Conservation (phyloP, 2,888 invertebrate species). For the Cloeon dipterum region DNA sequence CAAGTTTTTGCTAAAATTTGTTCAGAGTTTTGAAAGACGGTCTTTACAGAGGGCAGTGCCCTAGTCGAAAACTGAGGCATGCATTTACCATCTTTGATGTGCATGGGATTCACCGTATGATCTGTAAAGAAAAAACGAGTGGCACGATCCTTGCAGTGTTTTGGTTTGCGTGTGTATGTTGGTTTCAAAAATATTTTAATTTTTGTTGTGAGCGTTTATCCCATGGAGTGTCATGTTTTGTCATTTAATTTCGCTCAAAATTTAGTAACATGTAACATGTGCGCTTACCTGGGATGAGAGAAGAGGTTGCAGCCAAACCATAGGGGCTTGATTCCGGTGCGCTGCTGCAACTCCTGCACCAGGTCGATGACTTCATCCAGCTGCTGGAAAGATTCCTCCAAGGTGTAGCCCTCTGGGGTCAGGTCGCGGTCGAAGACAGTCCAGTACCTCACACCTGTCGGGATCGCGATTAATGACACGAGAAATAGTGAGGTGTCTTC, state of each 20-base stretch:
- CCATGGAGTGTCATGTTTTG: background rate
- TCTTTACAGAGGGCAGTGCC: no score
- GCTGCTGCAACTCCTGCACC: constrained; percentile 27
- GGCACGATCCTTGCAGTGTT: no score
- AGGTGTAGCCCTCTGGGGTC: constrained; percentile 26
- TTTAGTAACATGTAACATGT: background rate
- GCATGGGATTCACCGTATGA: no score
- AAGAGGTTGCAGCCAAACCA: constrained; percentile 41
- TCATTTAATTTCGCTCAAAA: no score
- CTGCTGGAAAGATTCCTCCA: constrained; percentile 27
- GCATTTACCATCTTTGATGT: no score
- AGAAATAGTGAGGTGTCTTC: background rate
- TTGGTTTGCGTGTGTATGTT: no score
- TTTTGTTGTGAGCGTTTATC: background rate
- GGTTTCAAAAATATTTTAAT: no score
- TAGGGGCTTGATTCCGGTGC: constrained; percentile 29
- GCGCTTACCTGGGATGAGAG: constrained; percentile 25
- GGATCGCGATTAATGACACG: background rate
- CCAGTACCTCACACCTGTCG: constrained; percentile 29
- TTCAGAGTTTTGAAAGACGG: no score
- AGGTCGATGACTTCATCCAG: constrained; percentile 33
- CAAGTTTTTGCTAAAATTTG: no score
- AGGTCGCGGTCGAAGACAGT: constrained; percentile 37
- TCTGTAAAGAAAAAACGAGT: no score
- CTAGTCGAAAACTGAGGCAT: no score